Base-by-base conservation (phyloP, 2,113 vertebrate genomes). In the Dicaeum eximium region DNA sequence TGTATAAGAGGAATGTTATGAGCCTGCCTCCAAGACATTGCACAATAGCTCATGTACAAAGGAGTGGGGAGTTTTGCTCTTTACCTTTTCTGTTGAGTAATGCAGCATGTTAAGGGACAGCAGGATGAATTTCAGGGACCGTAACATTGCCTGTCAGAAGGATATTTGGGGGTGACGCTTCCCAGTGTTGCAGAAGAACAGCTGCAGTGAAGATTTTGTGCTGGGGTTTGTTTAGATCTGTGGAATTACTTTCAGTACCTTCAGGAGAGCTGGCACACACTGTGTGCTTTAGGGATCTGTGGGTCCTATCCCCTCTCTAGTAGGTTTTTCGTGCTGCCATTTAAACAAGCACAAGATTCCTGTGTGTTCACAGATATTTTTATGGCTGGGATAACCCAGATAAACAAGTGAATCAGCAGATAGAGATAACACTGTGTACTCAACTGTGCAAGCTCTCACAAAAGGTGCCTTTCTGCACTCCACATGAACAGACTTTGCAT, bases 1-100 rank as follows among this genome's bases (percentile, higher is more conserved):
- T 58, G 58, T 81, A n/a, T 87, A 72, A 77, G 88, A 71, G 78
- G 57, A 95, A 78, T 15, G 65, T 75, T 95, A 82, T 1, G n/a
- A 91, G 83, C 67, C 60, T 90, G 56, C 58, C 60, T 73, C 60
- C 0, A 0, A 90, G 67, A 70, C 20, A 14, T 22, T 19, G 60
- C 53, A 50, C 38, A 75, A 25, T 66, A 91, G 95, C 21, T 93
- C 79, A 66, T 16, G 50, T 21, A 38, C 54, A 72, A 89, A 65
- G 21, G 57, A 69, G 66, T 40, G 42, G 37, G 31, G 78, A 77
- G 35, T 50, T 90, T 50, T 73, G 30, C 23, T 72, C 15, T 53
- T 69, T 35, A 15, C 5, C 0, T 88, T 69, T 75, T 38, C 73
- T 69, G 0, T 64, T 69, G 57, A 44, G 40, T 47, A 14, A 61